phyloP scores from a whole-genome alignment of 2,113 vertebrate genomes.

The Tursiops truncatus region DNA sequence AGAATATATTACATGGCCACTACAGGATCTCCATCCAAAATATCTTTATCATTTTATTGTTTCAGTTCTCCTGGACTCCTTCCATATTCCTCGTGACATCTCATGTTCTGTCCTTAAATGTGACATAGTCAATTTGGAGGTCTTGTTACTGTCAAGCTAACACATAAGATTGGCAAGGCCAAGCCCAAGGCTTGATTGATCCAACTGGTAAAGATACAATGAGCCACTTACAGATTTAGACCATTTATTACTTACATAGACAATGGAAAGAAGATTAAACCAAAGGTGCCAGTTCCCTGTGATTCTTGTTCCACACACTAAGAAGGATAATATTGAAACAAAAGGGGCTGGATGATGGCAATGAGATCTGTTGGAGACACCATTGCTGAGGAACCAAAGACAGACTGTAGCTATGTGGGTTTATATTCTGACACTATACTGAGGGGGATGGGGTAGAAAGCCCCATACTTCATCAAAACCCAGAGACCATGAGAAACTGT shows the following conservation, averaged over 20 bases:
- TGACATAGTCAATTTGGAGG: not conserved
- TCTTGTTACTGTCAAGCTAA: not conserved
- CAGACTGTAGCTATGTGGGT: not conserved
- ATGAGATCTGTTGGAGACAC: not conserved
- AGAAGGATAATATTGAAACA: not conserved
- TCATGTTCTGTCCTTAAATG: not conserved
- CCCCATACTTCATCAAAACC: not conserved
- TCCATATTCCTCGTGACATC: not conserved
- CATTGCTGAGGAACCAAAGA: not conserved
- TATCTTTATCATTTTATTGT: not conserved
- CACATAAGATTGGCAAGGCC: not conserved
- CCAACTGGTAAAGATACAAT: not conserved
- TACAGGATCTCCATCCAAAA: not conserved
- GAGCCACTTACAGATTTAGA: not conserved
- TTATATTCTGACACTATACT: not conserved
- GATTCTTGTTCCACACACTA: not conserved
- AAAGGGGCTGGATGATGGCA: not conserved
- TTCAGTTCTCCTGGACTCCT: not conserved
- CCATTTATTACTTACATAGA: not conserved
- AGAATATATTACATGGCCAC: not conserved
- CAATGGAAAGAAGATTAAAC: not conserved
- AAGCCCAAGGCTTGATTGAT: not conserved
- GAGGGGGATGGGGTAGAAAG: not conserved
- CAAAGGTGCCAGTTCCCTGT: not conserved
- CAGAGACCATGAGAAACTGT: not conserved